phyloP scores from a whole-genome alignment of 2,888 invertebrate genomes.

The Strigamia crassipes region DNA sequence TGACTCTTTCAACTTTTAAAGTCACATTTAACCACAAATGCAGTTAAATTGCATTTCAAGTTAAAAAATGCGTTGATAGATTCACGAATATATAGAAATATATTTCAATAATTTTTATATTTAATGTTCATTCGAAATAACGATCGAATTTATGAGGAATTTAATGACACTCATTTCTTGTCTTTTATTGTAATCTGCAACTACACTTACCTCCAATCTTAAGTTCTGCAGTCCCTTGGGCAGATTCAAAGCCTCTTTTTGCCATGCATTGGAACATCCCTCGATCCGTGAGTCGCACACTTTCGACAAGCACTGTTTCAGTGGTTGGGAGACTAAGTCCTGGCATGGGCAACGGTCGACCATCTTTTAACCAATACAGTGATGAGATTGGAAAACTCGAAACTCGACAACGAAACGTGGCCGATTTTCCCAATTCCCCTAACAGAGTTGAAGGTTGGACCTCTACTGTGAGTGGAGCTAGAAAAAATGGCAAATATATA shows the following conservation, averaged over 20 bases:
- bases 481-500: slow-evolving; percentile 46
- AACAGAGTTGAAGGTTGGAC: slow-evolving; percentile 90
- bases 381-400: slow-evolving; percentile 46
- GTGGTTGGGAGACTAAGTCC: slow-evolving; percentile 45
- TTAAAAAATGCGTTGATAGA: too few relatives aligned
- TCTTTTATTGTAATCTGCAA: neutral
- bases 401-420: slow-evolving; percentile 67
- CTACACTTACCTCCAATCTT: slow-evolving; percentile 56
- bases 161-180: too few relatives aligned
- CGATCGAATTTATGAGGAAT: too few relatives aligned
- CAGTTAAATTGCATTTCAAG: too few relatives aligned
- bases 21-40: too few relatives aligned
- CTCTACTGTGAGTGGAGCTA: slow-evolving; percentile 81
- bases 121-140: too few relatives aligned
- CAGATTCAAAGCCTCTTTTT: slow-evolving; percentile 54
- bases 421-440: slow-evolving; percentile 90
- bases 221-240: slow-evolving; percentile 57
- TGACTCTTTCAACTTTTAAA: too few relatives aligned
- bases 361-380: slow-evolving; percentile 45
- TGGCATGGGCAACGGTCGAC: slow-evolving; percentile 45
- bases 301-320: slow-evolving; percentile 53
- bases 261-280: slow-evolving; percentile 60
- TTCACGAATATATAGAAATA: too few relatives aligned
- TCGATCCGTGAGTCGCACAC: slow-evolving; percentile 56
- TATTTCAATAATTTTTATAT: too few relatives aligned